Percentiles rank a stretch among this genome's conserved stretches.
phyloP scores from a whole-genome alignment of 2,888 invertebrate species.

The Masnerella sp. region DNA sequence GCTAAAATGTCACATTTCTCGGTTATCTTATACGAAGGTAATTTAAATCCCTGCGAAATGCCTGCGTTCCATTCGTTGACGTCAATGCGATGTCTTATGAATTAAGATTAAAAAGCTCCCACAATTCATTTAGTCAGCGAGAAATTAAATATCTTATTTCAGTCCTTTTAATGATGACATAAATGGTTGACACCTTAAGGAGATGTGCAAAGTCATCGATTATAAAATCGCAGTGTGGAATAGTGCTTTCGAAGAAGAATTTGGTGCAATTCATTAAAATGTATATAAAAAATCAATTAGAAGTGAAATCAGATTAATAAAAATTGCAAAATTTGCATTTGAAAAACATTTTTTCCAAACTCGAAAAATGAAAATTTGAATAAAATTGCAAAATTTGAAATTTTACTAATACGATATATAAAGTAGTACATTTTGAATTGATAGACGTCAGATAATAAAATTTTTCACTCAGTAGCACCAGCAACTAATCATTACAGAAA shows the following conservation, averaged over 20 bases:
- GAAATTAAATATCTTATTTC: conserved; percentile 35
- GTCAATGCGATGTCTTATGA: conserved; percentile 1
- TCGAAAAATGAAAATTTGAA: too few relatives aligned
- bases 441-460: too few relatives aligned
- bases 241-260: conserved; percentile 3
- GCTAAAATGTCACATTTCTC: too few relatives aligned
- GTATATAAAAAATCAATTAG: background rate
- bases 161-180: conserved; percentile 20
- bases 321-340: background rate
- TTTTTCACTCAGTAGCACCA: too few relatives aligned
- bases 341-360: too few relatives aligned
- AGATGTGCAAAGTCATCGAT: conserved; percentile 23
- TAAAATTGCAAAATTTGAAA: too few relatives aligned
- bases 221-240: conserved; percentile 5
- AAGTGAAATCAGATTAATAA: background rate
- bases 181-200: conserved; percentile 21
- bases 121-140: conserved; percentile 28
- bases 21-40: too few relatives aligned
- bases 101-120: conserved; percentile 19
- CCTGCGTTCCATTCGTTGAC: conserved; percentile 19
- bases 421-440: too few relatives aligned
- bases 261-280: background rate
- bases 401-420: too few relatives aligned
- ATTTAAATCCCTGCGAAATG: conserved; percentile 27
- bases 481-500: background rate